These are phyloP conservation scores for Xiphophorus hellerii DNA, from an alignment of 2,113 vertebrate species.

Conservation along the genomic window DNA sequence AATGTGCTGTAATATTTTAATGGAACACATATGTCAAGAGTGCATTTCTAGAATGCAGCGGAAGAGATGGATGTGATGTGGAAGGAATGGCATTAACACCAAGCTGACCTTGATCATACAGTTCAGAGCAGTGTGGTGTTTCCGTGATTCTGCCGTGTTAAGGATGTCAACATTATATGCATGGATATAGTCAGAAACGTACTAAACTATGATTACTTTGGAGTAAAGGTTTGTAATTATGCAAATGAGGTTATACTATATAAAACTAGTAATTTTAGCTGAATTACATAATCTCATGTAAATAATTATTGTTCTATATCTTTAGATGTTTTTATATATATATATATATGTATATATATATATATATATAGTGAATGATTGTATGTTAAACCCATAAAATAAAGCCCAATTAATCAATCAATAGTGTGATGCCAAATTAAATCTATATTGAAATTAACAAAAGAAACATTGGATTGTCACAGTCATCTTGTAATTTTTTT, in stretches of 20 bases:
- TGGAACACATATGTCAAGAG: constrained; percentile 46
- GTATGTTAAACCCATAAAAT: no score
- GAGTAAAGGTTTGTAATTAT: neutral
- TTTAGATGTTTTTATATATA: no score
- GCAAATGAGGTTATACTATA: neutral
- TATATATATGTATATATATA: no score
- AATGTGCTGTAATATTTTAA: constrained; percentile 67
- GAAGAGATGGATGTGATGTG: constrained; percentile 44
- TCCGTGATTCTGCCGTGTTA: neutral
- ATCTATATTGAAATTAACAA: no score
- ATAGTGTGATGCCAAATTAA: no score
- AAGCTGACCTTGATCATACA: constrained; percentile 52
- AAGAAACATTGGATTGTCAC: neutral
- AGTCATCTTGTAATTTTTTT: neutral
- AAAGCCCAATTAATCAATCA: no score
- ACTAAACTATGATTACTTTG: neutral
- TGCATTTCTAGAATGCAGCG: constrained; percentile 40
- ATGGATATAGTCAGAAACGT: neutral
- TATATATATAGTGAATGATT: no score
- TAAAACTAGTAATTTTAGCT: neutral
- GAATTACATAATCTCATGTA: no score
- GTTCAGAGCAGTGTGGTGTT: constrained; percentile 4
- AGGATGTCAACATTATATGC: constrained; percentile 1
- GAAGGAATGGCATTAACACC: constrained; percentile 9
- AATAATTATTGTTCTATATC: no score